Base-by-base conservation (phyloP, 2,888 invertebrate genomes). In the Caenorhabditis sp. region DNA sequence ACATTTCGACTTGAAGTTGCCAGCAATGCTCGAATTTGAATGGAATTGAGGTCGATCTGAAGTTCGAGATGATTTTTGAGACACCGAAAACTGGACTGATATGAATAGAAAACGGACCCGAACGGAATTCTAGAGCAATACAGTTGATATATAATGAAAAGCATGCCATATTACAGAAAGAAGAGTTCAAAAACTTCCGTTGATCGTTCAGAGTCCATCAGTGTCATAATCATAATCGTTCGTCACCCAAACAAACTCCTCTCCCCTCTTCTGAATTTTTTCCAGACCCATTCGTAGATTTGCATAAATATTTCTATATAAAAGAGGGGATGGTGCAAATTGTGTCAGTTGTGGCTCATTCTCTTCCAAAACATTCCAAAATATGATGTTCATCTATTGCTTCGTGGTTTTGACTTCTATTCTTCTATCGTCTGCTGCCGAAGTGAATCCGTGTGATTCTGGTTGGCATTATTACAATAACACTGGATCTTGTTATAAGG, bases 401-500 rank as follows among this genome's bases (percentile, higher is more conserved):
- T 19, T 76, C n/a, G 16, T 75, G 3, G 38, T 38, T 10, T 41
- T 28, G 10, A n/a, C 41, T 22, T 51, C n/a, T 14, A 47, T 19
- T 6, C 6, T 8, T 14, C 19, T 22, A 10, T 19, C 6, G 3
- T n/a, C 22, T 0, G 49, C 41, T 8, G 76, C 16, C 24, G 61
- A 69, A 2, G 49, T 51, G 24, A 76, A 68, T 61, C 76, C 76
- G 26, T 76, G 76, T 61, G 69, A 58, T 68, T 56, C 76, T n/a
- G 51, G 38, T 24, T 76, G 76, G 76, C 59, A 68, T 24, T 76
- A 69, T n/a, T 69, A 49, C 51, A 76, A 76, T 61, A 51, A 76
- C 22, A 76, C 76, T 61, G 76, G 76, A 51, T 68, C 59, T 41
- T 76, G 76, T 19, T 76, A 76, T n/a, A 76, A 76, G 31, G 75